phyloP scores from a whole-genome alignment of 2,888 invertebrate genomes.

The Carterocephalus palaemon region DNA sequence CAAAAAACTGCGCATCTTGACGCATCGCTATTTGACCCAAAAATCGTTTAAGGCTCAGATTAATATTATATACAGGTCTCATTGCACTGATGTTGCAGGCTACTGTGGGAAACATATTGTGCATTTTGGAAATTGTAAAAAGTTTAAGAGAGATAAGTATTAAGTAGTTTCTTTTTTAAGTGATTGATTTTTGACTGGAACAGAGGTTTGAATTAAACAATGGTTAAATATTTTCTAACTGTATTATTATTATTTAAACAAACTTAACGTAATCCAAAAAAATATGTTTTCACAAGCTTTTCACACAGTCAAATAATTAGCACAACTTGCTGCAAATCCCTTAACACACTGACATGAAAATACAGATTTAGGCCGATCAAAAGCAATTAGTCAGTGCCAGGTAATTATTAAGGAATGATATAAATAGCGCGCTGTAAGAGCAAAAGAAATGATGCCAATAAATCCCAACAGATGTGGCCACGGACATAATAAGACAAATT shows the following conservation, averaged over 20 bases:
- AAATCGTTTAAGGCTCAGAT: constrained; percentile 14
- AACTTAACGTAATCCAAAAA: too few relatives aligned
- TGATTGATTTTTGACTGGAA: too few relatives aligned
- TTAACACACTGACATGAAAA: constrained; percentile 49
- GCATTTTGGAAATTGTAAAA: too few relatives aligned
- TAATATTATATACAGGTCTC: too few relatives aligned
- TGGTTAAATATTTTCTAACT: too few relatives aligned
- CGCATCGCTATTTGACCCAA: constrained; percentile 20
- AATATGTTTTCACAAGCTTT: not conserved
- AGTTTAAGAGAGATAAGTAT: too few relatives aligned
- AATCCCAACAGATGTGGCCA: constrained; percentile 58
- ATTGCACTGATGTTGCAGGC: not conserved
- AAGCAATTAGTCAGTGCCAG: constrained; percentile 60
- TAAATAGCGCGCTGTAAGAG: constrained; percentile 47
- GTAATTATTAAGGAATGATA: constrained; percentile 57
- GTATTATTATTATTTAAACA: too few relatives aligned
- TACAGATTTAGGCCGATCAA: constrained; percentile 42
- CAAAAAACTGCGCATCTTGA: constrained; percentile 31
- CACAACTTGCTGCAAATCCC: not conserved
- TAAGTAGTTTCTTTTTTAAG: too few relatives aligned
- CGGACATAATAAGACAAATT: constrained; percentile 61
- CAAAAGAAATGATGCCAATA: constrained; percentile 46
- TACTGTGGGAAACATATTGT: too few relatives aligned
- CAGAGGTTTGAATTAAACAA: too few relatives aligned
- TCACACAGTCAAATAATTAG: not conserved